Conservation (phyloP, 2,888 invertebrate species). For the Drosophila eohydei region DNA sequence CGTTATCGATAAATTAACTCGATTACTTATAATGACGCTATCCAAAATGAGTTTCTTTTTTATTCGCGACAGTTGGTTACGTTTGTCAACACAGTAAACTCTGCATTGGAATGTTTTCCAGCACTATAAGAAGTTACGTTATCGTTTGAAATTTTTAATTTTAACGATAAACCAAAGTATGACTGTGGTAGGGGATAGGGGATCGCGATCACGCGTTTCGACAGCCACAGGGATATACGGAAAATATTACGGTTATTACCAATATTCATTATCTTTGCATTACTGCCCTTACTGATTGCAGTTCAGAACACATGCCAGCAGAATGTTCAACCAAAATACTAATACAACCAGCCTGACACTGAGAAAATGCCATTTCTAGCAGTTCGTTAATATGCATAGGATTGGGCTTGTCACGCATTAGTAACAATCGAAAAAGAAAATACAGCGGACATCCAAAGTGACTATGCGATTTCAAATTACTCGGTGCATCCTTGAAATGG, state of each 20-base stretch:
- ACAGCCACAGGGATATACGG: neutral
- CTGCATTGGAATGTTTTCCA: neutral
- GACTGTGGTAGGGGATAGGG: neutral
- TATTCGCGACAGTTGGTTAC: neutral
- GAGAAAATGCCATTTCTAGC: slow-evolving; percentile 15
- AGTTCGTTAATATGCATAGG: slow-evolving; percentile 15
- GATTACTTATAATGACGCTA: neutral
- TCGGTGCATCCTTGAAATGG: slow-evolving; percentile 9
- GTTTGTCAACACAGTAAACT: neutral
- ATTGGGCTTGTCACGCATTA: neutral
- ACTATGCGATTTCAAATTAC: neutral
- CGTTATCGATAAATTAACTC: neutral
- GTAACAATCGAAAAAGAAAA: neutral
- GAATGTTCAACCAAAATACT: slow-evolving; percentile 4
- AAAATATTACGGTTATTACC: neutral
- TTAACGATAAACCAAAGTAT: neutral
- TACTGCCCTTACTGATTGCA: neutral
- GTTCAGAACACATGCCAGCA: slow-evolving; percentile 12
- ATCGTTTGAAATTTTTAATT: neutral
- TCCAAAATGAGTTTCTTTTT: neutral
- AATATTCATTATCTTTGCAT: neutral
- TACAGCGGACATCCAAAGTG: slow-evolving; percentile 23
- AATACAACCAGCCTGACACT: slow-evolving; percentile 35
- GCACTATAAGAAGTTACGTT: neutral
- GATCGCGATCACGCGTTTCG: neutral